Base-by-base conservation (phyloP, 1,140 invertebrate genomes). In the Glomeris maerens region DNA sequence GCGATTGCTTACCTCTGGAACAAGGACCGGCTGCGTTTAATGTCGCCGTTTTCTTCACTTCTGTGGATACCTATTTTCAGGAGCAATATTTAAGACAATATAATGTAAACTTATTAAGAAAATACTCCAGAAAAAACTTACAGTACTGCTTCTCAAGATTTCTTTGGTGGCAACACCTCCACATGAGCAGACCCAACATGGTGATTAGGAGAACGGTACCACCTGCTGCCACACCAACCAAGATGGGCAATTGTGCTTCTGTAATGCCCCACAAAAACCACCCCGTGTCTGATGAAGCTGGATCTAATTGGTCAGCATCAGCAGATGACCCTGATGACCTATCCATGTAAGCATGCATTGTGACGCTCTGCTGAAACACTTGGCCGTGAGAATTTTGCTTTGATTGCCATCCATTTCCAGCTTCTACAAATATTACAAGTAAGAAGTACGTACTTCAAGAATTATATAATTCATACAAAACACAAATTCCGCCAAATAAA, bases 191-290 rank as follows among this genome's bases (percentile, higher is more conserved):
- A 3, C 67, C 68, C 48, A 67, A 56, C 39, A 74, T 53, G 5
- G 70, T 54, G 45, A 72, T 61, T 45, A 73, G 58, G 5, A 74
- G 62, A 10, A 74, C 59, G 21, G 68, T 63, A 21, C 68, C 68
- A 14, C 73, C 73, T 49, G 66, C 68, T 51, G 72, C 69, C 13
- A 70, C 65, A 22, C 71, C 72, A 23, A 72, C 68, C 27, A 74
- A 52, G 31, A 74, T 56, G 3, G 73, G 72, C 45, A 73, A 57
- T 50, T 73, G 66, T 23, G 71, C 66, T 26, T 62, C 57, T 46
- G 69, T 61, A 26, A 73, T 59, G 49, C 66, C 66, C 64, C 68
- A 70, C 2, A 50, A 5, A 22, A 50, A 50, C 49, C 49, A 50
- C 2, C 49, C 49, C 2, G 36, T 28, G 40, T 42, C 40, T 5